phyloP scores from a whole-genome alignment of 2,888 invertebrate species.

The Xanthostigma xanthostigma region DNA sequence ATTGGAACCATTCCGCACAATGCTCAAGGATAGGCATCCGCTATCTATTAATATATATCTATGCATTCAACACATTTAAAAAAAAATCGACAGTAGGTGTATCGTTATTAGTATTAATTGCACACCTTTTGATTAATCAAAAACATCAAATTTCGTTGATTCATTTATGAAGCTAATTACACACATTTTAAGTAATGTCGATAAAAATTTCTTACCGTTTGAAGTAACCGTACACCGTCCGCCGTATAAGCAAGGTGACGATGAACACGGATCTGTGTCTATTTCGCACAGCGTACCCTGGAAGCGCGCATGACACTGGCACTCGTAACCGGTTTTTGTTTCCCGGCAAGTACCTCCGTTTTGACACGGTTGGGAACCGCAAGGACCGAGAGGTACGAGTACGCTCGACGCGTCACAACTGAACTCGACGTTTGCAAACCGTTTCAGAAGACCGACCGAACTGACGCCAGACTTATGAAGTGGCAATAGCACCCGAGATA shows the following conservation, averaged over 20 bases:
- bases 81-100: background rate
- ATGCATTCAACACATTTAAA: background rate
- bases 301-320: slow-evolving; percentile 65
- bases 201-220: slow-evolving; percentile 21
- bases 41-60: no score
- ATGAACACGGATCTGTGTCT: slow-evolving; percentile 76
- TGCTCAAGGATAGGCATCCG: no score
- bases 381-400: slow-evolving; percentile 45
- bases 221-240: slow-evolving; percentile 49
- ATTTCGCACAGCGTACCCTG: slow-evolving; percentile 67
- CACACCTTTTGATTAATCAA: no score
- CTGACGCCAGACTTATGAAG: slow-evolving; percentile 51
- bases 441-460: slow-evolving; percentile 45
- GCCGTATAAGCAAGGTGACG: slow-evolving; percentile 73
- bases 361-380: slow-evolving; percentile 63
- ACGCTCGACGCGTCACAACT: slow-evolving; percentile 44
- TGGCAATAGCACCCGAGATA: slow-evolving; percentile 62
- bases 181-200: background rate
- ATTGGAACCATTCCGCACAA: no score
- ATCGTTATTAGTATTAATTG: no score
- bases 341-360: slow-evolving; percentile 57
- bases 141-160: no score
- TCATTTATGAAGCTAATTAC: background rate
- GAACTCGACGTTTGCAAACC: slow-evolving; percentile 56
- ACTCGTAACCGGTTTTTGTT: slow-evolving; percentile 49